Base-by-base conservation (phyloP, 2,888 invertebrate species). In the Sphaeridia pumilis region DNA sequence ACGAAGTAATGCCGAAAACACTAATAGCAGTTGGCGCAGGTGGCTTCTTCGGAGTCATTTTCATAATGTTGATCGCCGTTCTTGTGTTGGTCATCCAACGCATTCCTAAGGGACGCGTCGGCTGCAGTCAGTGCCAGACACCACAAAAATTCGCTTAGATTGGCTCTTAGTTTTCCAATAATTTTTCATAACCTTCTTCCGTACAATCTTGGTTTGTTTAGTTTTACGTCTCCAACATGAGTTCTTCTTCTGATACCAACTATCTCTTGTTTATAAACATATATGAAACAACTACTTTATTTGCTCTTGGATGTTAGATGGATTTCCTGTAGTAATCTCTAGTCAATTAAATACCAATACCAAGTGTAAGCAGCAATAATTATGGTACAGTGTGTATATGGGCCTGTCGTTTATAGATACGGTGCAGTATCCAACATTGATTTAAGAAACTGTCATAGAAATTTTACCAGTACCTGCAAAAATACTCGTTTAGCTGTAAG, bases 141-240 rank as follows among this genome's bases (percentile, higher is more conserved):
- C 51, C 51, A 3, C 51, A 51, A 45, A 51, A 51, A 51, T 51
- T 51, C 20, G 51, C 51, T 24, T 51, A 34, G 27, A 17, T n/a
- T n/a, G n/a, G n/a, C n/a, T n/a, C n/a, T n/a, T n/a, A n/a, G n/a
- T n/a, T n/a, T n/a, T n/a, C n/a, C n/a, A n/a, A n/a, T n/a, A n/a
- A n/a, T n/a, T n/a, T n/a, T n/a, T n/a, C n/a, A n/a, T n/a, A n/a
- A n/a, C n/a, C n/a, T n/a, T n/a, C n/a, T n/a, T n/a, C n/a, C n/a
- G n/a, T n/a, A n/a, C n/a, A n/a, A n/a, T n/a, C n/a, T n/a, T n/a
- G n/a, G n/a, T n/a, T n/a, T n/a, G n/a, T n/a, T n/a, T n/a, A n/a
- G n/a, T n/a, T n/a, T n/a, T n/a, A n/a, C n/a, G n/a, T n/a, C n/a
- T n/a, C n/a, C n/a, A n/a, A n/a, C n/a, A n/a, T n/a, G n/a, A n/a